phyloP scores from a whole-genome alignment of 1,140 invertebrate genomes.

The Calosoma granatense region DNA sequence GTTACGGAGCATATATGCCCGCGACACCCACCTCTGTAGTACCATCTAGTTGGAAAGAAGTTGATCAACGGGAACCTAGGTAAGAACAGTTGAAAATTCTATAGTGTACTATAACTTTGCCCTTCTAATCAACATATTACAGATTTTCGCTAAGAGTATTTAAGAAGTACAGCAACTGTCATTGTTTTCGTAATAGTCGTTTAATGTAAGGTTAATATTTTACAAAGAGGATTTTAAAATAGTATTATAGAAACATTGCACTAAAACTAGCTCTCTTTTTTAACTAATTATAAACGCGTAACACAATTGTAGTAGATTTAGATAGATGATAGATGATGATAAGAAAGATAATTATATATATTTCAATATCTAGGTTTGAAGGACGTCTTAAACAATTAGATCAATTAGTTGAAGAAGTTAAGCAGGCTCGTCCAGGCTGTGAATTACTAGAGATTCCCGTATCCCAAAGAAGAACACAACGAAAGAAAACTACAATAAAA shows the following conservation, averaged over 20 bases:
- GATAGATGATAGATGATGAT: too few relatives aligned
- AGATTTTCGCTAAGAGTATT: too few relatives aligned
- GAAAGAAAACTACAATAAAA: constrained; percentile 85
- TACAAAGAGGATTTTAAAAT: too few relatives aligned
- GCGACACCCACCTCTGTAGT: constrained; percentile 72
- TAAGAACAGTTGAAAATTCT: constrained; percentile 14
- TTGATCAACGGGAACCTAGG: constrained; percentile 50
- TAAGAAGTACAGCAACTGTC: too few relatives aligned
- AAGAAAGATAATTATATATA: too few relatives aligned
- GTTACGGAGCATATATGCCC: constrained; percentile 66
- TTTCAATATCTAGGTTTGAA: constrained; percentile 36
- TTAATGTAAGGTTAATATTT: too few relatives aligned
- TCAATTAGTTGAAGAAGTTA: constrained; percentile 60
- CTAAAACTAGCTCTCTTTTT: too few relatives aligned
- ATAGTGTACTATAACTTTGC: background rate
- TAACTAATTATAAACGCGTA: too few relatives aligned
- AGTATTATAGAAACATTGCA: too few relatives aligned
- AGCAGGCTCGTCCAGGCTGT: constrained; percentile 49
- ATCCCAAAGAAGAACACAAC: constrained; percentile 52
- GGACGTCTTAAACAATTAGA: constrained; percentile 63
- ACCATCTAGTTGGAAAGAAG: constrained; percentile 84
- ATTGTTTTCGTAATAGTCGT: too few relatives aligned
- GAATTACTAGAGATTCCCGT: constrained; percentile 45
- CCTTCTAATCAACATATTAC: background rate
- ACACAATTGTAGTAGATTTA: too few relatives aligned